Percentiles rank a stretch among this genome's conserved stretches.
Evolutionary conservation across 2,888 invertebrate genomes (phyloP).

Genomic region (Athetis lepigone): DNA sequence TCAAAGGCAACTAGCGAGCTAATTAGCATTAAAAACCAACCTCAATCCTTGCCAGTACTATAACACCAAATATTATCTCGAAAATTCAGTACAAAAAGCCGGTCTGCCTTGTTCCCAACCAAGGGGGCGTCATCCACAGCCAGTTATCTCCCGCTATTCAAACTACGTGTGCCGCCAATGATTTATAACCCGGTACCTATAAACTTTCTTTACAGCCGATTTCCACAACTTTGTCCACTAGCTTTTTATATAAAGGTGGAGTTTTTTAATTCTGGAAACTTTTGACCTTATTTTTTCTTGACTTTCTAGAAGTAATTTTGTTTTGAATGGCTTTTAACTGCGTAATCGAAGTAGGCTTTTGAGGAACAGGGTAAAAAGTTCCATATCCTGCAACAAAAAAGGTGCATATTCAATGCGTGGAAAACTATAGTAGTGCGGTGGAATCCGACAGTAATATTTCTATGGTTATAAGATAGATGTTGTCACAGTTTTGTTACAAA

Average conservation of each 20-base stretch:
- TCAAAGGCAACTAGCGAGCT: too few relatives aligned
- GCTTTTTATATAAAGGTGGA: constrained; percentile 13
- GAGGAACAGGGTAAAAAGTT: too few relatives aligned
- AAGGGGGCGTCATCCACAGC: constrained; percentile 56
- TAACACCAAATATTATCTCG: neutral
- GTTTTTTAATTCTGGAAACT: constrained; percentile 6
- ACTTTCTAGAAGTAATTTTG: neutral
- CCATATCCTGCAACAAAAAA: too few relatives aligned
- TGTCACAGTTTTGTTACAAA: too few relatives aligned
- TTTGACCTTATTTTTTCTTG: neutral
- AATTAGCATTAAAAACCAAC: too few relatives aligned
- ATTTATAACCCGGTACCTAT: constrained; percentile 44
- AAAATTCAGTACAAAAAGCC: neutral
- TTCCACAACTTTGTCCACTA: constrained; percentile 1
- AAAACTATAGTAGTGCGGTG: too few relatives aligned
- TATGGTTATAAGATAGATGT: too few relatives aligned
- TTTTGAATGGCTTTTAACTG: neutral
- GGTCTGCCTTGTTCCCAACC: constrained; percentile 34
- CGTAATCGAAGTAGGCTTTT: too few relatives aligned
- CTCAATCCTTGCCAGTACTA: too few relatives aligned
- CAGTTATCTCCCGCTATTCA: constrained; percentile 44
- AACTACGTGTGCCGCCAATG: constrained; percentile 43
- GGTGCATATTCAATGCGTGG: too few relatives aligned
- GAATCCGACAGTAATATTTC: too few relatives aligned
- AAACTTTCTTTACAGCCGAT: constrained; percentile 35